phyloP scores from a whole-genome alignment of 2,797 vertebrate species.

The Micrastur ruficollis region DNA sequence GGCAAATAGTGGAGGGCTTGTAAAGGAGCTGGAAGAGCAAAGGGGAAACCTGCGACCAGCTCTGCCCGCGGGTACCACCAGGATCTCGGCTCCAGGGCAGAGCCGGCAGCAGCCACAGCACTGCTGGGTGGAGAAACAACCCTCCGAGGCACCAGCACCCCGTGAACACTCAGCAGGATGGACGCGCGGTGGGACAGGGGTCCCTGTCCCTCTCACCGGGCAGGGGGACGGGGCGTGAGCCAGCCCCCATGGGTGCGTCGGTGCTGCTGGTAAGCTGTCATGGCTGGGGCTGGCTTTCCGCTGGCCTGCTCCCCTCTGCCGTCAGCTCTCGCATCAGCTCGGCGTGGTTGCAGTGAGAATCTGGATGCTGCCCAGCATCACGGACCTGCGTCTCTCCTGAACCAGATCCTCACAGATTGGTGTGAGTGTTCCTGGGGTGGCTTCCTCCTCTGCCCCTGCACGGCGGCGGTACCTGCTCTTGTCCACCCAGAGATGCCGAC shows the following conservation, averaged over 20 bases:
- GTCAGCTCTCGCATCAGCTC: not conserved
- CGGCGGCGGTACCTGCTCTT: fast-evolving
- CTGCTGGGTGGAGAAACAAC: not conserved
- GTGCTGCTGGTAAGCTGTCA: not conserved
- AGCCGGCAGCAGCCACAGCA: not conserved
- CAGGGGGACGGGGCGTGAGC: not conserved
- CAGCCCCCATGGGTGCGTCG: fast-evolving
- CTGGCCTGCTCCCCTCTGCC: not conserved
- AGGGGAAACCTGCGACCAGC: not conserved
- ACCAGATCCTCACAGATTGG: not conserved
- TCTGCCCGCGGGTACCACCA: fast-evolving
- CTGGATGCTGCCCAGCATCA: not conserved
- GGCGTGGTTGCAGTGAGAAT: not conserved
- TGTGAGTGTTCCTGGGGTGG: fast-evolving
- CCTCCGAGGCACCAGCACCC: not conserved
- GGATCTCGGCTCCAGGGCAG: not conserved
- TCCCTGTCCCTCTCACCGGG: not conserved
- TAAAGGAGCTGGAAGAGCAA: not conserved
- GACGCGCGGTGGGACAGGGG: not conserved
- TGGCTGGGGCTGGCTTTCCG: not conserved
- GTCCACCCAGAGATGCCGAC: not conserved
- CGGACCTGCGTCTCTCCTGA: not conserved
- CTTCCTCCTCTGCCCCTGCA: not conserved
- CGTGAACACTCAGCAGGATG: not conserved
- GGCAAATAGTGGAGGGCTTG: not conserved